phyloP scores from a whole-genome alignment of 2,888 invertebrate genomes.

The Zygaena filipendulae region DNA sequence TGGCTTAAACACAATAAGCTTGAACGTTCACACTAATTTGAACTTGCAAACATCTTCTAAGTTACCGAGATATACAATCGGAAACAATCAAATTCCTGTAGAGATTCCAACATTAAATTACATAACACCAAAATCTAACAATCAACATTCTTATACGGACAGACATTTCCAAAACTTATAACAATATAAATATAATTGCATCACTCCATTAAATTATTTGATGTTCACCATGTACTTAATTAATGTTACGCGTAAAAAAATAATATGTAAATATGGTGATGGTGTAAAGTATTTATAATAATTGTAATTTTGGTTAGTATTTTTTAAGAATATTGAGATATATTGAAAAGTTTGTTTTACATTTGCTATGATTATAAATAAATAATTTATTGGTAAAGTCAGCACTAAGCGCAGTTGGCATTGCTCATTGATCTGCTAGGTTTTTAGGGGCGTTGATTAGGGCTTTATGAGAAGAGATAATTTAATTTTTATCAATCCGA shows the following conservation, averaged over 20 bases:
- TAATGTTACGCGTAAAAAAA: conserved; percentile 16
- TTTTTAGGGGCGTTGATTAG: too few species aligned
- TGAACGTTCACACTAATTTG: conserved; percentile 55
- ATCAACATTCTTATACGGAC: conserved; percentile 39
- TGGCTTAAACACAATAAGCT: conserved; percentile 56
- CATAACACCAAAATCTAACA: conserved; percentile 51
- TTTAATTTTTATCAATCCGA: too few species aligned
- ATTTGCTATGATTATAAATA: too few species aligned
- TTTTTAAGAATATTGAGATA: too few species aligned
- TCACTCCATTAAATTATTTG: conserved; percentile 20
- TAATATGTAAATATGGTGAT: conserved; percentile 44
- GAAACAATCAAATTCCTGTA: conserved; percentile 36
- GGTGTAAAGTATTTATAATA: conserved; percentile 29
- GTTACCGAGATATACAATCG: conserved; percentile 29
- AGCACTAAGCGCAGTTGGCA: too few species aligned
- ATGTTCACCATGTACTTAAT: conserved; percentile 43
- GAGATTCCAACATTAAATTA: conserved; percentile 57
- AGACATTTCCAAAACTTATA: conserved; percentile 67
- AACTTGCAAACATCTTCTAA: conserved; percentile 37
- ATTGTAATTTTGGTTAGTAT: conserved; percentile 15
- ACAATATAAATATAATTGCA: conserved; percentile 37
- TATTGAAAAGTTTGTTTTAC: too few species aligned
- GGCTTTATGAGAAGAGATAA: too few species aligned
- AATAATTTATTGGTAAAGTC: too few species aligned
- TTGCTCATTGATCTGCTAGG: too few species aligned